These are phyloP conservation scores for Copidosoma aretas DNA, from an alignment of 2,888 invertebrate species.

Conservation along the genomic window DNA sequence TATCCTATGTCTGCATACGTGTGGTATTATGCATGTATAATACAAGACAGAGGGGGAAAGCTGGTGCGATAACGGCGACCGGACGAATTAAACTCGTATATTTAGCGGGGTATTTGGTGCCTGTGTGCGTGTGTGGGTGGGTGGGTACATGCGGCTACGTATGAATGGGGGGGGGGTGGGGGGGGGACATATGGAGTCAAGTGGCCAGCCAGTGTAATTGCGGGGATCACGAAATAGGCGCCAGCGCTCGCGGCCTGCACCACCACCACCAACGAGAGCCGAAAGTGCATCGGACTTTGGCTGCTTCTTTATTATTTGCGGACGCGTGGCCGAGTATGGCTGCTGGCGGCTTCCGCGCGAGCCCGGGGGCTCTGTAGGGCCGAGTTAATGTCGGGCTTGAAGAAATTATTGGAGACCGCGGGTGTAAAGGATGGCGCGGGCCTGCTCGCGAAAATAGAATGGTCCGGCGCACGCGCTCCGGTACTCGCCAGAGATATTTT, in stretches of 20 bases:
- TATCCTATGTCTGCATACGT: too few species aligned
- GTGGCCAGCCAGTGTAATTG: too few species aligned
- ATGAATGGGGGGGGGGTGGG: too few species aligned
- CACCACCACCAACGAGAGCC: too few species aligned
- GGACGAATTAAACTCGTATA: constrained; percentile 49
- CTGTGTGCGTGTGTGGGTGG: too few species aligned
- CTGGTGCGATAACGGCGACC: constrained; percentile 36
- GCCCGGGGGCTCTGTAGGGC: neutral
- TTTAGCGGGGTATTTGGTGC: constrained; percentile 36
- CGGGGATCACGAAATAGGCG: constrained; percentile 25
- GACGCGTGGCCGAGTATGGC: neutral
- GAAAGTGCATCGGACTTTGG: neutral
- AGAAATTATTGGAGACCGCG: constrained; percentile 6
- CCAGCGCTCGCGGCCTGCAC: too few species aligned
- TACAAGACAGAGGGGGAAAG: constrained; percentile 37
- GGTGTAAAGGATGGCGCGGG: neutral
- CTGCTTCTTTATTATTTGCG: constrained; percentile 24
- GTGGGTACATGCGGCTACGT: too few species aligned
- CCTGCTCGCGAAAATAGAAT: neutral
- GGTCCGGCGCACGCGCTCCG: too few species aligned
- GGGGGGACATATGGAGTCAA: too few species aligned
- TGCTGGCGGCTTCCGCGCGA: constrained; percentile 12
- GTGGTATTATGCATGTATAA: neutral
- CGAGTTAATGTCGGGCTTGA: constrained; percentile 1
- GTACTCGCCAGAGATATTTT: too few species aligned